Evolutionary conservation across 2,797 vertebrate species (phyloP).

Genomic region (Discoglossus pictus): DNA sequence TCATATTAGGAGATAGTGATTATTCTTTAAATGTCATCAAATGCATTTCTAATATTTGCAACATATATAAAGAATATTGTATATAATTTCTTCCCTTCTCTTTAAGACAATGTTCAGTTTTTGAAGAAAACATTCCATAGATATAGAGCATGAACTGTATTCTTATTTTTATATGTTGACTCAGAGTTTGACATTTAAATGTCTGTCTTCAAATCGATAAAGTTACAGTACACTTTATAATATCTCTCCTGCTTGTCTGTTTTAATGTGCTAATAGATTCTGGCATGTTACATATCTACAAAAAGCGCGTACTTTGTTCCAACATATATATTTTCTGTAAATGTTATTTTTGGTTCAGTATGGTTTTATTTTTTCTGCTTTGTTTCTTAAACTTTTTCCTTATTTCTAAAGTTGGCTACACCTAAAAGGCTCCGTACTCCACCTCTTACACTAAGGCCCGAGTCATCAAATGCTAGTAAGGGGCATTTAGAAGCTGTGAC

Average conservation of each 20-base stretch:
- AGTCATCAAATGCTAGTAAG: conserved; percentile 61
- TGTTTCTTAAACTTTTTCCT: conserved; percentile 61
- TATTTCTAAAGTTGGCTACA: conserved; percentile 70
- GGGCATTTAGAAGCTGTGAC: conserved; percentile 66
- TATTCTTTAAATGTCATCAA: too few species aligned
- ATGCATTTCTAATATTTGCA: too few species aligned
- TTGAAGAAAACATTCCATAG: conserved; percentile 1
- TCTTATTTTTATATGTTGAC: conserved; percentile 52
- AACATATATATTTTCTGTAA: conserved; percentile 43
- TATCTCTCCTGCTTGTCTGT: conserved; percentile 56
- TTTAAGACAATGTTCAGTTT: too few species aligned
- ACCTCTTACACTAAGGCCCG: conserved; percentile 59
- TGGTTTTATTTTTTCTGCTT: conserved; percentile 61
- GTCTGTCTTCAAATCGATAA: conserved; percentile 51
- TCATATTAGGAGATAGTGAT: too few species aligned
- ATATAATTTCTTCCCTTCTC: too few species aligned
- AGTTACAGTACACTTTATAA: conserved; percentile 58
- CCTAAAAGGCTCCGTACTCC: conserved; percentile 58
- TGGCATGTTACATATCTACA: conserved; percentile 51
- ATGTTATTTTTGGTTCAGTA: conserved; percentile 39
- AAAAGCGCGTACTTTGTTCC: conserved; percentile 52
- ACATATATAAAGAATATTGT: too few species aligned
- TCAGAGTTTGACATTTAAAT: conserved; percentile 61
- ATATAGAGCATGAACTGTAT: conserved; percentile 36
- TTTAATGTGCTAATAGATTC: conserved; percentile 60